Conservation (phyloP, 2,888 invertebrate genomes). For the Tiphia femorata region DNA sequence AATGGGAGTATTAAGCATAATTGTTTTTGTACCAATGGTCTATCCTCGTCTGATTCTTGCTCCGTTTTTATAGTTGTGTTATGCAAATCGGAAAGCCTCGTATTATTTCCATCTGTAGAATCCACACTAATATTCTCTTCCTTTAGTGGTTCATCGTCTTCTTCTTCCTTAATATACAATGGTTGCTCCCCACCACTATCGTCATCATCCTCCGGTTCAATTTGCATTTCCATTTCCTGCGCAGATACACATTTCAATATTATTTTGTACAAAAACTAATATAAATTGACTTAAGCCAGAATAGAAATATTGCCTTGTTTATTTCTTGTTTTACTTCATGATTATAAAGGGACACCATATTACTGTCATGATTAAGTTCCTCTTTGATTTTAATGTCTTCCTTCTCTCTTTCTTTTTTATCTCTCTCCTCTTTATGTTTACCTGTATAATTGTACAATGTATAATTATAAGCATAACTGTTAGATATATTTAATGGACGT, state of each 20-base stretch:
- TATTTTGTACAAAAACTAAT: not conserved
- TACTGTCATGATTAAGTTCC: conserved; percentile 49
- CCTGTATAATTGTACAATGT: conserved; percentile 38
- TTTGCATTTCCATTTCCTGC: conserved; percentile 42
- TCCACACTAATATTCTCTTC: conserved; percentile 55
- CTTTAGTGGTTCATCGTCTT: conserved; percentile 61
- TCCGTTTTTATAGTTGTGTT: conserved; percentile 66
- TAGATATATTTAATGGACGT: too few species aligned
- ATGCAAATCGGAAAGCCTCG: conserved; percentile 64
- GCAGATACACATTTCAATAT: not conserved
- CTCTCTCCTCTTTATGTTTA: conserved; percentile 71
- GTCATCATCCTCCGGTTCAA: conserved; percentile 69
- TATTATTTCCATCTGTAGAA: conserved; percentile 59
- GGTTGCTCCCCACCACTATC: conserved; percentile 72
- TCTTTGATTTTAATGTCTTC: conserved; percentile 60
- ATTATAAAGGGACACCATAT: conserved; percentile 29
- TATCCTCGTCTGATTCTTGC: conserved; percentile 80
- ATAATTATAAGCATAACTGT: too few species aligned
- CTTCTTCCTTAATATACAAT: conserved; percentile 70
- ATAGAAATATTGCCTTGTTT: not conserved
- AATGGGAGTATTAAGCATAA: conserved; percentile 43
- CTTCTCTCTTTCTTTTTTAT: conserved; percentile 71
- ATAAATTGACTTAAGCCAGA: too few species aligned
- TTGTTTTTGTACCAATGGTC: conserved; percentile 77
- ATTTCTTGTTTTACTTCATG: conserved; percentile 36